Evolutionary conservation across 2,888 invertebrate genomes (phyloP), one percentile per base, ranked within the genome.

Genomic region (Chouioia cunea): DNA sequence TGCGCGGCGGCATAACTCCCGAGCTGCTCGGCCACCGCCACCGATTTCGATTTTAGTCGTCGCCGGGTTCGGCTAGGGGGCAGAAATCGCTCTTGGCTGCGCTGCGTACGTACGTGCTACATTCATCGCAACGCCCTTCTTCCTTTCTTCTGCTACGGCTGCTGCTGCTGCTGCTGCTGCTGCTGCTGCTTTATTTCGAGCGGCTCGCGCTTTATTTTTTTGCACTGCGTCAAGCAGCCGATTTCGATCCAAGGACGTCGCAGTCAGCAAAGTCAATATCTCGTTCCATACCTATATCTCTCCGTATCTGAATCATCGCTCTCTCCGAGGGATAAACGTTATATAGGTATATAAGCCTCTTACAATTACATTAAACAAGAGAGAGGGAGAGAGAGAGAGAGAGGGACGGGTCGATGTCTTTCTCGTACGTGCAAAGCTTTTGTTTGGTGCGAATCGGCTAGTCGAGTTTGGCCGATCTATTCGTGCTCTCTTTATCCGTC

Each of bases 1-100:
- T 10, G 81, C 80, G 80, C 82, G 83, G 76, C 79, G 77, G 80
- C 79, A 79, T 79, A 36, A 12, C 80, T 82, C 83, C 80, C 83
- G 83, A 81, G 81, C 70, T 78, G 75, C 76, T 77, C 77, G 79
- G 79, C 79, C 79, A 77, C 81, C 80, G 79, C 79, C 83, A 83
- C 84, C 84, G 84, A 84, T 84, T 84, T 84, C 84, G 84, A 84
- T 84, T 84, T 84, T 83, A 84, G 84, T 84, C 83, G 82, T 82
- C 81, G 83, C 82, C 83, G 82, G 83, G 82, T 82, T 82, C 83
- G 82, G 83, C 80, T 81, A 79, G 81, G 82, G 79, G 80, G 80
- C 79, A 83, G 81, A 83, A 84, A 84, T 83, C 81, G 79, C 74
- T 63, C 50, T 56, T 65, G 63, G 36, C 57, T 50, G 52, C 52